Evolutionary conservation across 2,797 vertebrate genomes (phyloP).

Genomic region (Novumbra hubbsi): DNA sequence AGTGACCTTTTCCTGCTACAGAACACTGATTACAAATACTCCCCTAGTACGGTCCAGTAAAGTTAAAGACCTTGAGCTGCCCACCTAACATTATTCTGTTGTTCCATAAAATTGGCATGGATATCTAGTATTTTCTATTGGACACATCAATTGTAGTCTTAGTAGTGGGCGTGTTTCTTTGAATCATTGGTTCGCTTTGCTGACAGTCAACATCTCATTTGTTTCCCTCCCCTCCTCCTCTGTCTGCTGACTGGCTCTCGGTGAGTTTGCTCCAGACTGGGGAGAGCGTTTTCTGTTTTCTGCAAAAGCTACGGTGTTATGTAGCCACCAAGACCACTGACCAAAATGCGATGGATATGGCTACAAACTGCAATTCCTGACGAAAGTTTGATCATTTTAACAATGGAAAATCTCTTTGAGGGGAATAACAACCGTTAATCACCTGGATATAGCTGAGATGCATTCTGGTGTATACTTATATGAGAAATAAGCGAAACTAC

Average conservation of each 20-base stretch:
- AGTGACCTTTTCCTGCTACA: neutral
- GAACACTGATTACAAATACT: neutral
- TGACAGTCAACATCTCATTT: conserved; percentile 46
- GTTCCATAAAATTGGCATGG: conserved; percentile 22
- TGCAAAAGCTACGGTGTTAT: conserved; percentile 8
- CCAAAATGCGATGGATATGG: conserved; percentile 26
- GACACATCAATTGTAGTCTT: conserved; percentile 23
- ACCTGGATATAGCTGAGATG: conserved; percentile 35
- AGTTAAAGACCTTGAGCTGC: conserved; percentile 31
- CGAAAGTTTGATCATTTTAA: conserved; percentile 1
- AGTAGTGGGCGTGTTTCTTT: neutral
- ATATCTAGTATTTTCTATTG: conserved; percentile 54
- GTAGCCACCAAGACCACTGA: conserved; percentile 8
- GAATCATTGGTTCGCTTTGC: conserved; percentile 49
- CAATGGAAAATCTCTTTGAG: conserved; percentile 19
- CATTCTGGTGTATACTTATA: conserved; percentile 33
- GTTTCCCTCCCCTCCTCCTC: conserved; percentile 36
- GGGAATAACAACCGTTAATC: conserved; percentile 13
- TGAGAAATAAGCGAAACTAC: conserved; percentile 47
- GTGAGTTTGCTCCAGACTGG: conserved; percentile 57
- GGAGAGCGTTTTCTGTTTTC: conserved; percentile 45
- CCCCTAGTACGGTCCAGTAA: neutral
- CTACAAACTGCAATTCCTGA: conserved; percentile 31
- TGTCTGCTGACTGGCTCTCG: conserved; percentile 42
- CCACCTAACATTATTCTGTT: conserved; percentile 58